These are phyloP conservation scores for Epinephelus malabaricus DNA, from an alignment of 2,797 vertebrate species.

Conservation along the genomic window DNA sequence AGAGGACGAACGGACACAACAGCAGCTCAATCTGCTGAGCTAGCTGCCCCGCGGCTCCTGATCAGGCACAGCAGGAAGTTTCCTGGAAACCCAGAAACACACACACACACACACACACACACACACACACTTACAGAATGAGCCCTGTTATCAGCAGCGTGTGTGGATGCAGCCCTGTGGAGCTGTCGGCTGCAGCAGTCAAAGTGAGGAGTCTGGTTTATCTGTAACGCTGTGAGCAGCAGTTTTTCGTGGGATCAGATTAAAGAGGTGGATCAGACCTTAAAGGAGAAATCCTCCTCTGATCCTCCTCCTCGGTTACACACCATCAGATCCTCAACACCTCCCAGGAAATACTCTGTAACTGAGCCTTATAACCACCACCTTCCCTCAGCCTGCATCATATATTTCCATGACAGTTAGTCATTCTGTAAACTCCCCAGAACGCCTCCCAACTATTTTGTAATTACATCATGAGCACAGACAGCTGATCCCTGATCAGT, in stretches of 20 bases:
- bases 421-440: not conserved
- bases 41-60: constrained; percentile 58
- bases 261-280: constrained; percentile 15
- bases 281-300: constrained; percentile 16
- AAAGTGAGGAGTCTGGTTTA: not conserved
- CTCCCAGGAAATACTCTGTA: not conserved
- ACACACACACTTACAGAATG: not conserved
- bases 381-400: not conserved
- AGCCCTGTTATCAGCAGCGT: constrained; percentile 8
- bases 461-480: not conserved
- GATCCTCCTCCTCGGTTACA: constrained; percentile 4
- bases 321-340: not conserved
- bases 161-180: constrained; percentile 12
- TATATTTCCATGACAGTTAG: no score
- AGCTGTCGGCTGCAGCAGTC: constrained; percentile 9
- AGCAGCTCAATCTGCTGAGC: constrained; percentile 40
- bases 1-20: not conserved
- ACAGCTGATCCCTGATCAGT: not conserved
- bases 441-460: not conserved
- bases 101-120: constrained; percentile 15
- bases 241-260: constrained; percentile 11
- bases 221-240: no score
- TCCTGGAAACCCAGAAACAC: constrained; percentile 59
- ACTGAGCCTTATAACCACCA: not conserved
- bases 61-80: constrained; percentile 59